Conservation (phyloP, 2,888 invertebrate species). For the Micoletzkya japonica region DNA sequence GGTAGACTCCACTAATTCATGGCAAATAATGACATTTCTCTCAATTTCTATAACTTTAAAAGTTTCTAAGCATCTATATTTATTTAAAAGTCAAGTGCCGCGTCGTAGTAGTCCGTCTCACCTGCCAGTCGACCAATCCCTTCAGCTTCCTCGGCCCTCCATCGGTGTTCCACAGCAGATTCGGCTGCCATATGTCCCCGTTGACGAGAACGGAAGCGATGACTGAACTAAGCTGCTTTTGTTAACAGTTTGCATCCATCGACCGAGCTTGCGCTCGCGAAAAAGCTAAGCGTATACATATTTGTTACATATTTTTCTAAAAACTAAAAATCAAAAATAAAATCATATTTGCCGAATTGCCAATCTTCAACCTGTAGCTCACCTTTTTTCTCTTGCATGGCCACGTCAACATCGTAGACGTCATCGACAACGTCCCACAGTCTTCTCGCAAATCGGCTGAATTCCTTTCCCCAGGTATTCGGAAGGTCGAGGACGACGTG, state of each 20-base stretch:
- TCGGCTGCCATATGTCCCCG: conserved; percentile 17
- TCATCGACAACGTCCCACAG: not conserved
- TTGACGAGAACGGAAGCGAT: conserved; percentile 2
- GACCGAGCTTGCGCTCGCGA: too few species aligned
- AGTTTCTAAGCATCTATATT: too few species aligned
- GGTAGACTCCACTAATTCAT: not conserved
- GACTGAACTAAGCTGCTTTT: too few species aligned
- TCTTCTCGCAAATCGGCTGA: not conserved
- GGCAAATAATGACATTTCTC: not conserved
- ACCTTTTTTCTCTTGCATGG: conserved; percentile 1
- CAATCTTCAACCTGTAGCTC: too few species aligned
- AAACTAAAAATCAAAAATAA: too few species aligned
- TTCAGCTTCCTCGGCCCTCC: conserved; percentile 11
- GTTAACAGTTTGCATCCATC: too few species aligned
- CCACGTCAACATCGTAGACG: not conserved
- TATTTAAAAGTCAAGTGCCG: too few species aligned
- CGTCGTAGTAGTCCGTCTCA: too few species aligned
- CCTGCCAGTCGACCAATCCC: conserved; percentile 13
- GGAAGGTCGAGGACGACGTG: conserved; percentile 5
- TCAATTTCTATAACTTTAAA: too few species aligned
- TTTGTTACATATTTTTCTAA: too few species aligned
- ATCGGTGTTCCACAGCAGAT: conserved; percentile 2
- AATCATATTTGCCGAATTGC: too few species aligned
- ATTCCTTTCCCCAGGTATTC: not conserved
- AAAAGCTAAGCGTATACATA: too few species aligned